phyloP scores from a whole-genome alignment of 2,113 vertebrate genomes.

The Pomatorhinus ruficollis region DNA sequence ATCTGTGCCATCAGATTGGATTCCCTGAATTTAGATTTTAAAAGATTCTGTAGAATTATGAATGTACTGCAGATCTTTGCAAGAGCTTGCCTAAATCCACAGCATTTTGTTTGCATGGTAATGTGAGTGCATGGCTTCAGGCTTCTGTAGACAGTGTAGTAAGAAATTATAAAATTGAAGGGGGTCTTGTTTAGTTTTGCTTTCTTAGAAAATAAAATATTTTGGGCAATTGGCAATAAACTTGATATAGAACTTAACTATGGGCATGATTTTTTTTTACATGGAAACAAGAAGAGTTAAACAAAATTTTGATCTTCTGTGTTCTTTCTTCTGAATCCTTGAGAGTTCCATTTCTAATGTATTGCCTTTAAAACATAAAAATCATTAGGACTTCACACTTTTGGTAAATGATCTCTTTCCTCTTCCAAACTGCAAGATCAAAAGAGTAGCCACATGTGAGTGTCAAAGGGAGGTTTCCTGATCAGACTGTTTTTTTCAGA shows the following conservation, averaged over 20 bases:
- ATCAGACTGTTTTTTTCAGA: not conserved
- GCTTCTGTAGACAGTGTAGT: not conserved
- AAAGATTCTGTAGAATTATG: not conserved
- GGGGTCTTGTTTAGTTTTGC: fast-evolving
- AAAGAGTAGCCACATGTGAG: not conserved
- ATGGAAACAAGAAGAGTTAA: not conserved
- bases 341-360: not conserved
- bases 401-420: not conserved
- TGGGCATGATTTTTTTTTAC: not conserved
- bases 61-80: not conserved
- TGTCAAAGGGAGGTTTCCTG: not conserved
- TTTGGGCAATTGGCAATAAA: not conserved
- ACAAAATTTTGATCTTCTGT: not conserved
- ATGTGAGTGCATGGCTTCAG: not conserved
- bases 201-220: not conserved
- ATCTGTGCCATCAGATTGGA: not conserved
- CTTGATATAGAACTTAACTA: not conserved
- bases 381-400: not conserved
- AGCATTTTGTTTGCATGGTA: not conserved
- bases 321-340: not conserved
- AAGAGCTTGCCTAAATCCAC: not conserved
- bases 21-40: not conserved
- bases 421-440: not conserved
- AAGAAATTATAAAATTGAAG: not conserved
- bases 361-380: not conserved